Base-by-base conservation (phyloP, 2,113 vertebrate species). In the Syngnathoides biaculeatus region DNA sequence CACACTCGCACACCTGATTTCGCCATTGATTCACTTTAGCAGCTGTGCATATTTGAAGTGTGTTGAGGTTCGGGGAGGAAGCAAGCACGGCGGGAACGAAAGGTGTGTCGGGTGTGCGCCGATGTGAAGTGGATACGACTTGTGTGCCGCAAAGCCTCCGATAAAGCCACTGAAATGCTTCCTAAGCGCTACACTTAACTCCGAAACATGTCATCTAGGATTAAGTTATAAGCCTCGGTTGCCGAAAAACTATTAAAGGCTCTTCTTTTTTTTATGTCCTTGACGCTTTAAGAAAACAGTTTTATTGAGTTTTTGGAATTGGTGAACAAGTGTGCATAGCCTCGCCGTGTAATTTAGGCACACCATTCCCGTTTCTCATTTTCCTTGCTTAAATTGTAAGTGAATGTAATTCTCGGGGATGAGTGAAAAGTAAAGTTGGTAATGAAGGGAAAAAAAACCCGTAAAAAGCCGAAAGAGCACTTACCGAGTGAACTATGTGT, bases 401-500 rank as follows among this genome's bases (percentile, higher is more conserved):
- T 75, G 69, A 67, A 80, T 80, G 20, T 39, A 60, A 26, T 30
- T 57, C 26, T 8, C 5, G 0, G 20, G 6, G 9, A 11, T 39
- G 38, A 60, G 20, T 72, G 40, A 81, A 71, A 66, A 38, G 69
- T 73, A 82, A 73, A 60, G 40, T 66, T 72, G 61, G 58, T 76
- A 78, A 84, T 78, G 65, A 80, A 74, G 64, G 74, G 77, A 77
- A 81, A 72, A 78, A 77, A 81, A 72, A 43, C 15, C 57, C 65
- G 74, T 75, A 64, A 77, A 86, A 82, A 77, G 74, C 77, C 75
- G 74, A 79, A 66, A 77, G 73, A 70, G 74, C 80, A 75, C 83
- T 88, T 82, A 87, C 40, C 74, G 75, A 74, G 73, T 78, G 73
- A 82, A 87, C 78, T 69, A 52, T 71, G 80, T 78, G 71, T 81